Evolutionary conservation across 2,888 invertebrate genomes (phyloP).

Genomic region (Amitus sp.): DNA sequence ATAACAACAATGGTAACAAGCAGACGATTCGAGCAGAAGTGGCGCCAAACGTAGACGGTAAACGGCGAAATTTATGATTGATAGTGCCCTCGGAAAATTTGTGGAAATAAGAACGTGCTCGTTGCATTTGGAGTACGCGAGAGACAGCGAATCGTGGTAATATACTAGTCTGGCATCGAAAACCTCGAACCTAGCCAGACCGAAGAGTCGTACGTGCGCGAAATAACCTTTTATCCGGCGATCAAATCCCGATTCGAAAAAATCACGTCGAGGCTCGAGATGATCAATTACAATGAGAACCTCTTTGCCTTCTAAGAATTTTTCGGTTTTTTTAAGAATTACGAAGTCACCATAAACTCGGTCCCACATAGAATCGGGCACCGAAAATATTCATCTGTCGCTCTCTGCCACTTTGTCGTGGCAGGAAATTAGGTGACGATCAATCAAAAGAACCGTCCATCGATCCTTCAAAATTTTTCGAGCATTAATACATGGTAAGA

Average conservation of each 20-base stretch:
- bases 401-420: too few relatives aligned
- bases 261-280: not conserved
- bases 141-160: not conserved
- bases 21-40: not conserved
- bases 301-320: conserved; percentile 10
- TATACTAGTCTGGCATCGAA: conserved; percentile 9
- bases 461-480: too few relatives aligned
- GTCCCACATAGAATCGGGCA: too few relatives aligned
- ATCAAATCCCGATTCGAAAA: conserved; percentile 1
- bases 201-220: not conserved
- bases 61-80: conserved; percentile 40
- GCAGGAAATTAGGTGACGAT: too few relatives aligned
- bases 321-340: too few relatives aligned
- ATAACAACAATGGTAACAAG: conserved; percentile 33
- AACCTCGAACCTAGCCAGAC: conserved; percentile 4
- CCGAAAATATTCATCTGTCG: too few relatives aligned
- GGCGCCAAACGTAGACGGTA: conserved; percentile 24
- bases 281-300: not conserved
- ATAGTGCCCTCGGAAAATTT: conserved; percentile 34
- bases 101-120: conserved; percentile 18
- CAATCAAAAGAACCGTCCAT: too few relatives aligned
- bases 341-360: too few relatives aligned
- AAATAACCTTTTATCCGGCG: not conserved
- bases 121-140: conserved; percentile 1
- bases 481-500: too few relatives aligned